Percentiles rank a stretch among this genome's conserved stretches.
Evolutionary conservation across 2,888 invertebrate genomes (phyloP).

Genomic region (Augiades crinisus): DNA sequence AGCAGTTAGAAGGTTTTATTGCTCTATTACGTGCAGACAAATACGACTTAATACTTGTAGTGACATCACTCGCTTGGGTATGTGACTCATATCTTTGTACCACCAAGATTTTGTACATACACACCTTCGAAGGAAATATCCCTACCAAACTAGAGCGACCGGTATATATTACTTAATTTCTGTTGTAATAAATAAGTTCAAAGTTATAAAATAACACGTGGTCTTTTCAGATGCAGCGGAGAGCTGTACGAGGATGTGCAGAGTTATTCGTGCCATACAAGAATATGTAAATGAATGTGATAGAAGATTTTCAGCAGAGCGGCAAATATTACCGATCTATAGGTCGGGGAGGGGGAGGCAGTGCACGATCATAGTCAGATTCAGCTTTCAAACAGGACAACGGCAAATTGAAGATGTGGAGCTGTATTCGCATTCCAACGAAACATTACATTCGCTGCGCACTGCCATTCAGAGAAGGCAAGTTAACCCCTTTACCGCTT

Average conservation of each 20-base stretch:
- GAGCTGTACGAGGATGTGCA: slow-evolving; percentile 87
- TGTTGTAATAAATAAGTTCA: not conserved
- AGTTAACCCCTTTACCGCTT: slow-evolving; percentile 1
- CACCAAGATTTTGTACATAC: too few species aligned
- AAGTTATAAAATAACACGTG: not conserved
- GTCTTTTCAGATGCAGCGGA: slow-evolving; percentile 60
- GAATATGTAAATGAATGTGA: slow-evolving; percentile 98
- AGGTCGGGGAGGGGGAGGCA: slow-evolving; percentile 96
- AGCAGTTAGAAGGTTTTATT: too few species aligned
- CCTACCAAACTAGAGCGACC: too few species aligned
- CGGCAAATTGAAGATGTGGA: slow-evolving; percentile 96
- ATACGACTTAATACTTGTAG: too few species aligned
- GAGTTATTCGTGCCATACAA: slow-evolving; percentile 95
- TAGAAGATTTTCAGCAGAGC: slow-evolving; percentile 91
- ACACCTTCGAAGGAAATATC: too few species aligned
- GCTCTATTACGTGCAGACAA: too few species aligned
- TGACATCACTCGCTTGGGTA: too few species aligned
- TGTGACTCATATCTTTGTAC: too few species aligned
- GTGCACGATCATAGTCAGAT: slow-evolving; percentile 90
- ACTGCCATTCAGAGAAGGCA: slow-evolving; percentile 87
- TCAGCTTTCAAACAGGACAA: slow-evolving; percentile 90
- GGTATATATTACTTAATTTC: too few species aligned
- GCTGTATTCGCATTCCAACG: slow-evolving; percentile 95
- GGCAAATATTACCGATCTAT: slow-evolving; percentile 93
- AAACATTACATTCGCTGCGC: slow-evolving; percentile 93